Base-by-base conservation (phyloP, 2,797 vertebrate genomes). In the Zalophus californianus region DNA sequence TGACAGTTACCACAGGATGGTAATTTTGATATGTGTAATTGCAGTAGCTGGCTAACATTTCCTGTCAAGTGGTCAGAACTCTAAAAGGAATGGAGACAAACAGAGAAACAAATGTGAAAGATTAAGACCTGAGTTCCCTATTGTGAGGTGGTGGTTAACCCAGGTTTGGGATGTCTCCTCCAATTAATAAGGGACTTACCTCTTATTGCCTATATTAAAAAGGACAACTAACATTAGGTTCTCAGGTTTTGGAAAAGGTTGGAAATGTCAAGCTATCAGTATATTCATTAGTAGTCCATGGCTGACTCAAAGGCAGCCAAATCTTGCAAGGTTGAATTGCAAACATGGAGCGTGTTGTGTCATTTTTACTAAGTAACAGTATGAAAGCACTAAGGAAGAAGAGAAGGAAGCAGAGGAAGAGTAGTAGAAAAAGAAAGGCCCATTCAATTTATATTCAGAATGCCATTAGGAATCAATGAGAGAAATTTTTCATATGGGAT, bases 1-100 rank as follows among this genome's bases (percentile, higher is more conserved):
- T 97, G 97, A 97, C 91, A 98, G 94, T 86, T 97, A 89, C 94
- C 92, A 32, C 8, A 52, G 97, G 97, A 97, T 94, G 78, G 75
- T 60, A 91, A 97, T 98, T 94, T 92, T 91, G 38, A 27, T 96
- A 48, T 52, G 20, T 89, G 48, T 48, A 98, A 97, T 97, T 97
- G 78, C 48, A 86, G 80, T 70, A 97, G 85, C 90, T 62, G 13
- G 66, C 2, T 90, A 97, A 79, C 21, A 89, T 95, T 98, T 98
- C 89, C 89, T 90, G 83, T 97, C 91, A 98, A 72, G 52, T 86
- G 41, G 32, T 98, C 95, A 95, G 90, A 98, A 44, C 41, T 97
- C 82, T 92, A 68, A 35, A 92, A 96, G 80, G 5, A 95, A 97
- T 75, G 62, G 84, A 97, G 93, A 91, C 52, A 95, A 96, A 98